Conservation (phyloP, 2,888 invertebrate genomes). For the Cloeon dipterum region DNA sequence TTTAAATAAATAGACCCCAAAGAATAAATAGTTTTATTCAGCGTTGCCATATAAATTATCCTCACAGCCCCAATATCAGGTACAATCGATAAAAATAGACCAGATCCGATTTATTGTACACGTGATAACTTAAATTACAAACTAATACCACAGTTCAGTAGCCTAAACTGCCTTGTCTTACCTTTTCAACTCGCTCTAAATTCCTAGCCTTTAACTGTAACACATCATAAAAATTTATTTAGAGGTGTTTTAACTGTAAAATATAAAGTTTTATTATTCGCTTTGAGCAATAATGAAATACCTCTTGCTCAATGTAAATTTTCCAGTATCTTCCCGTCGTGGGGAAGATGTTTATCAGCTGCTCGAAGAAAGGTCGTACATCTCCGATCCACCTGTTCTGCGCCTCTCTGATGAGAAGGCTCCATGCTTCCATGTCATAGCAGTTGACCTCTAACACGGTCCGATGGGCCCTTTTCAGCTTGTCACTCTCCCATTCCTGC, state of each 20-base stretch:
- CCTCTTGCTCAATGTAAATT: conserved; percentile 95
- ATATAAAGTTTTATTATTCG: not conserved
- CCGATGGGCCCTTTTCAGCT: conserved; percentile 57
- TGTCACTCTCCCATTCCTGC: conserved; percentile 76
- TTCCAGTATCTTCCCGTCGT: conserved; percentile 97
- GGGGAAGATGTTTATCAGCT: conserved; percentile 81
- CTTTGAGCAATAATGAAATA: conserved; percentile 15
- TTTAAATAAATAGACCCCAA: too few species aligned
- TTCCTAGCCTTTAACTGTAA: conserved; percentile 91
- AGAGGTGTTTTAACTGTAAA: not conserved
- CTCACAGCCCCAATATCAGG: too few species aligned
- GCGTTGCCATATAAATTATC: too few species aligned
- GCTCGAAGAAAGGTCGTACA: conserved; percentile 79
- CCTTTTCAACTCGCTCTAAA: conserved; percentile 98
- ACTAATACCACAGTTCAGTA: too few species aligned
- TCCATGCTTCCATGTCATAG: conserved; percentile 97
- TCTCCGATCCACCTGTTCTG: conserved; percentile 72
- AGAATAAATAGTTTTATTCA: too few species aligned
- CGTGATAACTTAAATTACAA: too few species aligned
- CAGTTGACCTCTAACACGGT: conserved; percentile 62
- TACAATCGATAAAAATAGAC: too few species aligned
- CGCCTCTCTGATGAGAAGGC: conserved; percentile 78
- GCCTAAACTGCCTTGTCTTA: too few species aligned
- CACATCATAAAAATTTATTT: conserved; percentile 12
- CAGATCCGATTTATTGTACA: too few species aligned